Evolutionary conservation across 2,888 invertebrate genomes (phyloP).

Genomic region (Protophormia terraenovae): DNA sequence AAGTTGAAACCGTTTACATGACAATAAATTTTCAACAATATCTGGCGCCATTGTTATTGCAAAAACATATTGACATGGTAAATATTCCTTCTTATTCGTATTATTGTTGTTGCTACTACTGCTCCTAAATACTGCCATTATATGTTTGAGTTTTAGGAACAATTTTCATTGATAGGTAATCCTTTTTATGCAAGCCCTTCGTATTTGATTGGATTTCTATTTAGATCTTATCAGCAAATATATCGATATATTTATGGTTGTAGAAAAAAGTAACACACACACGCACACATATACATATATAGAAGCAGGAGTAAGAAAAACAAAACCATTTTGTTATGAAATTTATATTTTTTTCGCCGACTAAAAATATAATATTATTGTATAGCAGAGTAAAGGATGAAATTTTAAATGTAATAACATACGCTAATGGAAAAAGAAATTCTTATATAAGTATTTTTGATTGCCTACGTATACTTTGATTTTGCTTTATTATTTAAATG

Average conservation of each 20-base stretch:
- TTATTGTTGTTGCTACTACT: conserved; percentile 13
- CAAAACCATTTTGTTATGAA: conserved; percentile 37
- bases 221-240: conserved; percentile 47
- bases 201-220: conserved; percentile 61
- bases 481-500: too few relatives aligned
- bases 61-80: conserved; percentile 64
- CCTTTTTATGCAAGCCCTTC: conserved; percentile 49
- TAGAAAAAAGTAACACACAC: too few relatives aligned
- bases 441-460: too few relatives aligned
- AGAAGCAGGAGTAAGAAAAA: neutral
- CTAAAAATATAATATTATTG: neutral
- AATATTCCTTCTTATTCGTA: too few relatives aligned
- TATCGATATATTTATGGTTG: conserved; percentile 45
- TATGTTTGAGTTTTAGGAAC: neutral
- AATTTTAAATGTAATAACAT: conserved; percentile 6
- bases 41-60: conserved; percentile 67
- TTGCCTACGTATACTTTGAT: too few relatives aligned
- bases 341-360: conserved; percentile 39
- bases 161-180: conserved; percentile 39
- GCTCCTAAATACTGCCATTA: neutral
- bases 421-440: conserved; percentile 40
- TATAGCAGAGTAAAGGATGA: neutral
- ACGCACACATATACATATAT: neutral
- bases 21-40: conserved; percentile 67
- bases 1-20: conserved; percentile 56